A percentile compares a stretch with the other conserved stretches of the same genome.
Conservation (phyloP, 1,140 invertebrate species). For the Atopsyche davidsoni region DNA sequence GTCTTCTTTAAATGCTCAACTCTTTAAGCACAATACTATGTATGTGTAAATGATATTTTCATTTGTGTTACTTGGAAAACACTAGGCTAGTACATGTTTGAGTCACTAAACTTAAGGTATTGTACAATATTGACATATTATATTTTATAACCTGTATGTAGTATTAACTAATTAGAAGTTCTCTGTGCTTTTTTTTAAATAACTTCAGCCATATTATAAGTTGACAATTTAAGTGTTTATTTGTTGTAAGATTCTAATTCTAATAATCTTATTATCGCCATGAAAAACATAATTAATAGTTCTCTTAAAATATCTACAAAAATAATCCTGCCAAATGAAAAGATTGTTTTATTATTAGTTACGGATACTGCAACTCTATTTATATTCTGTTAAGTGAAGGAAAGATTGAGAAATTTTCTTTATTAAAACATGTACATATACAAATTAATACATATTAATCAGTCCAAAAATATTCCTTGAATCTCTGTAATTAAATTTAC, state of each 20-base stretch:
- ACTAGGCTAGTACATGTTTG: constrained; percentile 13
- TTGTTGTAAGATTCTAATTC: constrained; percentile 12
- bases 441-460: too few relatives aligned
- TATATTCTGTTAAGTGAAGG: constrained; percentile 21
- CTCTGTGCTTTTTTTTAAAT: constrained; percentile 7
- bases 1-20: constrained; percentile 15
- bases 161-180: background rate
- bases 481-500: too few relatives aligned
- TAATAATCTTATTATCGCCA: constrained; percentile 18
- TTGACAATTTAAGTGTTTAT: constrained; percentile 14
- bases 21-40: too few relatives aligned
- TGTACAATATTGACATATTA: constrained; percentile 20
- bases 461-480: too few relatives aligned
- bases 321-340: constrained; percentile 25
- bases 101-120: constrained; percentile 22
- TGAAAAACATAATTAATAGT: constrained; percentile 17
- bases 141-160: constrained; percentile 4
- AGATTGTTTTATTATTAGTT: constrained; percentile 23
- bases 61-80: too few relatives aligned
- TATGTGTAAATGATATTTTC: too few relatives aligned
- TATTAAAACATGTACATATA: too few relatives aligned
- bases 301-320: constrained; percentile 18
- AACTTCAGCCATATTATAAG: constrained; percentile 22
- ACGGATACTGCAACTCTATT: constrained; percentile 18
- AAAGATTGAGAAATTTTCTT: too few relatives aligned